Evolutionary conservation across 2,797 vertebrate genomes (phyloP).

Genomic region (Falco novaeseelandiae): DNA sequence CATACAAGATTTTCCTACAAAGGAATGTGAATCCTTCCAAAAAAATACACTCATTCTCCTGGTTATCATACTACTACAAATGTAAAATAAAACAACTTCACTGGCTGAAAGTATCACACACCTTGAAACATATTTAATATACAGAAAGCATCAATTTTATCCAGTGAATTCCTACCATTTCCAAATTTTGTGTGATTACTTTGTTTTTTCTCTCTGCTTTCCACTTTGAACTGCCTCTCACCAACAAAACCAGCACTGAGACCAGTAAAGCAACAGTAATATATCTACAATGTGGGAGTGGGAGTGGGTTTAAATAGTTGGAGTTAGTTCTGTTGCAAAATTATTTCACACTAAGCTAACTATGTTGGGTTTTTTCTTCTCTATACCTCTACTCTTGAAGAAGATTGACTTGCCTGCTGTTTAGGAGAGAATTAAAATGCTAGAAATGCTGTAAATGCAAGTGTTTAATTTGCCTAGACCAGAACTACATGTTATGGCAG

Average conservation of each 20-base stretch:
- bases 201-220: background rate
- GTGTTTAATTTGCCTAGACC: slow-evolving; percentile 54
- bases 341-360: background rate
- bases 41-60: background rate
- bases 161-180: background rate
- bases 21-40: background rate
- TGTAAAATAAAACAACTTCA: background rate
- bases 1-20: background rate
- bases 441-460: slow-evolving; percentile 37
- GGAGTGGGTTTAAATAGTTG: background rate
- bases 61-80: background rate
- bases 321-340: background rate
- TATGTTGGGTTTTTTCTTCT: background rate
- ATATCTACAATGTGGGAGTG: background rate
- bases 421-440: slow-evolving; percentile 47
- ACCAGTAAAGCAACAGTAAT: background rate
- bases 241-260: background rate
- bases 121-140: background rate
- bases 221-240: background rate
- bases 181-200: background rate
- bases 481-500: background rate
- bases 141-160: background rate
- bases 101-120: background rate
- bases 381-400: background rate
- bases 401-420: slow-evolving; percentile 50